Conservation (phyloP, 2,888 invertebrate species). For the Schizaphis graminum region DNA sequence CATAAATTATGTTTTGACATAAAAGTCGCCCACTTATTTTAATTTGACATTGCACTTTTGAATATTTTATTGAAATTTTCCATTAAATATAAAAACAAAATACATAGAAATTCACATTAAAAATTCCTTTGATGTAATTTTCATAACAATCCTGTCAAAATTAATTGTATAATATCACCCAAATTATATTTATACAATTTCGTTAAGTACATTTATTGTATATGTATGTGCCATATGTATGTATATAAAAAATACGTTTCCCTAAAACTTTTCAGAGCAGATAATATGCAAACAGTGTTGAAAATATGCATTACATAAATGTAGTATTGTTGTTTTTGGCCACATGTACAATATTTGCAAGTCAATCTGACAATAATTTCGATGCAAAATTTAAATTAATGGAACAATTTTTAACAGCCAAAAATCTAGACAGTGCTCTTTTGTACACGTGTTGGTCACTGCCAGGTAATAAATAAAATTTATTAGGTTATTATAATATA, state of each 20-base stretch:
- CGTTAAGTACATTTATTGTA: neutral
- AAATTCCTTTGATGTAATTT: constrained; percentile 21
- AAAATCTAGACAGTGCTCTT: constrained; percentile 2
- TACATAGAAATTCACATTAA: neutral
- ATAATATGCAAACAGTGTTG: neutral
- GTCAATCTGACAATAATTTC: neutral
- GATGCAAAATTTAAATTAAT: constrained; percentile 17
- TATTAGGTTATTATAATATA: neutral
- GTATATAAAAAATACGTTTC: neutral
- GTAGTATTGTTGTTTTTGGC: neutral
- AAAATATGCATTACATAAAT: neutral
- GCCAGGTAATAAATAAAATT: neutral
- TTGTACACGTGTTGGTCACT: constrained; percentile 48
- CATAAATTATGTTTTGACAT: neutral
- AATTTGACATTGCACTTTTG: neutral
- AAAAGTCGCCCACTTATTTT: neutral
- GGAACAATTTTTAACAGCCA: constrained; percentile 24
- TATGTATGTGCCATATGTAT: neutral
- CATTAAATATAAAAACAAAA: neutral
- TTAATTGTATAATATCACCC: neutral
- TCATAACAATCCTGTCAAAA: neutral
- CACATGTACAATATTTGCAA: too few relatives aligned
- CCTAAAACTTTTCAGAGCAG: neutral
- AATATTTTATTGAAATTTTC: neutral
- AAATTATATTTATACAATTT: neutral